Percentiles rank a stretch among this genome's conserved stretches.
phyloP scores from a whole-genome alignment of 1,140 invertebrate genomes.

The Drosophila yakuba region DNA sequence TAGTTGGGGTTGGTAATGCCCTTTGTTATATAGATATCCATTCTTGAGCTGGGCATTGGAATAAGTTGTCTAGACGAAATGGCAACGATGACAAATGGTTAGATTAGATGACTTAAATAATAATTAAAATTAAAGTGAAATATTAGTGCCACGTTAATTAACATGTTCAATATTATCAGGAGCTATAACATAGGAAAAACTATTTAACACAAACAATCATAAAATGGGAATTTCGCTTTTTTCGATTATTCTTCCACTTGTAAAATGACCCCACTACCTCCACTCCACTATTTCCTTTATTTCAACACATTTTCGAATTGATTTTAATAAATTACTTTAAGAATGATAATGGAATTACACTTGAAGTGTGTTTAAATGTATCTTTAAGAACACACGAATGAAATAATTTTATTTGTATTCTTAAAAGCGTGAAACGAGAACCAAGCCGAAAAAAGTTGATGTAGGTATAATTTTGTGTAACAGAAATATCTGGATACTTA shows the following conservation, averaged over 20 bases:
- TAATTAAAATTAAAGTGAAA: neutral
- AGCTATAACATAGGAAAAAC: too few relatives aligned
- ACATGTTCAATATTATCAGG: neutral
- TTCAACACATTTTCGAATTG: neutral
- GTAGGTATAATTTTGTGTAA: too few relatives aligned
- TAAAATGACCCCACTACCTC: too few relatives aligned
- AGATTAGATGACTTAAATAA: neutral
- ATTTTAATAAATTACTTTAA: neutral
- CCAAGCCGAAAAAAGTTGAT: neutral
- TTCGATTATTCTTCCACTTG: neutral
- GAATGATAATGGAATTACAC: neutral
- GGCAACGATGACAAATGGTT: too few relatives aligned
- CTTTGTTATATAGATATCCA: constrained; percentile 83
- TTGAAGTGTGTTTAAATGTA: too few relatives aligned
- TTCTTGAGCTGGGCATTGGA: constrained; percentile 38
- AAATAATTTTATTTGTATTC: neutral
- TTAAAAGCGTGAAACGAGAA: neutral
- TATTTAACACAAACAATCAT: too few relatives aligned
- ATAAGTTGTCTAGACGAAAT: neutral
- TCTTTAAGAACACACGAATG: neutral
- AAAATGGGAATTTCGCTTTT: neutral
- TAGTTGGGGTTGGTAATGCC: constrained; percentile 93
- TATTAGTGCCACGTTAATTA: too few relatives aligned
- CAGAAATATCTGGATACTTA: too few relatives aligned
- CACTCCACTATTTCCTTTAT: neutral